Evolutionary conservation across 2,113 vertebrate genomes (phyloP), one percentile per base, ranked within the genome.

Genomic region (Rhinopomastus cyanomelas): DNA sequence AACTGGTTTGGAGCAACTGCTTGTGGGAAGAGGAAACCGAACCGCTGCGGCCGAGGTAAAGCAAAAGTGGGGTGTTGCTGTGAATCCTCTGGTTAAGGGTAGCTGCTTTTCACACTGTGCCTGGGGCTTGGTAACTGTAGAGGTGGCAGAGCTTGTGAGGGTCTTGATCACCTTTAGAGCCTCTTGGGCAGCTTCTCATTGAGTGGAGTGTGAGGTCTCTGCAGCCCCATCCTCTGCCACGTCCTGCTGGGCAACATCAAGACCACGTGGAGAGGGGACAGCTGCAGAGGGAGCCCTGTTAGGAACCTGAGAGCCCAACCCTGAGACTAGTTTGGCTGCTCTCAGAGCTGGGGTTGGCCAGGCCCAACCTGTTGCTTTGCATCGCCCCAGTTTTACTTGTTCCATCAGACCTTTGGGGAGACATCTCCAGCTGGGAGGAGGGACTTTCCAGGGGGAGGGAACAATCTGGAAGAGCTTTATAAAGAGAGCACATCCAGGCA

Each of bases 141-240:
- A n/a, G n/a, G n/a, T n/a, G n/a, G n/a, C n/a, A n/a, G n/a, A n/a
- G n/a, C 49, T 36, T 7, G 22, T 11, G 60, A 53, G 75, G 55
- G 15, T 8, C 16, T 39, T 25, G 36, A 18, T 56, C 46, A 25
- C 27, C n/a, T 18, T 60, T 11, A 13, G 55, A 78, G 49, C 32
- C 30, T 81, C 64, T 48, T 11, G 15, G n/a, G 68, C 9, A 49
- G 44, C 42, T 34, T 22, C 20, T 48, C 46, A 48, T 12, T 5
- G 6, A 4, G 5, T 0, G 0, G 30, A 16, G 37, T 16, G 16
- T 0, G 18, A 53, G 37, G 44, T 59, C 37, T 53, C 37, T 2
- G 1, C 62, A 64, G 62, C 32, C 32, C 25, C 2, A 0, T 57
- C 21, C 18, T 67, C 60, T 73, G 52, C 74, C 14, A 3, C 0